Conservation (phyloP, 2,797 vertebrate genomes). For the Periparus ater region DNA sequence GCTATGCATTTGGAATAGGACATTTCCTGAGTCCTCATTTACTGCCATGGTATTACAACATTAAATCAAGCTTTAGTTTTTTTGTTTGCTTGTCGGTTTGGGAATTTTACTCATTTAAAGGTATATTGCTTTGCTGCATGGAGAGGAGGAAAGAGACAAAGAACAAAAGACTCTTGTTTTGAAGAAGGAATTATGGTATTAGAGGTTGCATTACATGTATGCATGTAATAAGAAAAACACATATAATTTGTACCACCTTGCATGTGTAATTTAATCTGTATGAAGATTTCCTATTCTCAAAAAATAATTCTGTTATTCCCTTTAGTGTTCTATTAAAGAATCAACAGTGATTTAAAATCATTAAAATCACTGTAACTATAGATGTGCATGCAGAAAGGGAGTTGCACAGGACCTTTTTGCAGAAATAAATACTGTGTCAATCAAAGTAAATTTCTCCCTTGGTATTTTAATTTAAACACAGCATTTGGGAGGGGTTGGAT, state of each 20-base stretch:
- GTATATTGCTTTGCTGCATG: neutral
- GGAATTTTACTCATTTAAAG: slow-evolving; percentile 15
- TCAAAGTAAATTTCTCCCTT: neutral
- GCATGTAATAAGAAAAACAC: neutral
- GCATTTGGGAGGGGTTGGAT: slow-evolving; percentile 8
- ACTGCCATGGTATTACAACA: neutral
- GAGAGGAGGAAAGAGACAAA: neutral
- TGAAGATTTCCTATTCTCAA: neutral
- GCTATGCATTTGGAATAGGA: slow-evolving; percentile 20
- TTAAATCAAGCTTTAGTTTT: slow-evolving; percentile 30
- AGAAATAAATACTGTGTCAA: neutral
- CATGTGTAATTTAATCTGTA: neutral
- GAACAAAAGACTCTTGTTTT: slow-evolving; percentile 11
- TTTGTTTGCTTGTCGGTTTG: slow-evolving; percentile 25
- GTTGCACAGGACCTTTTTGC: neutral
- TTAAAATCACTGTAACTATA: neutral
- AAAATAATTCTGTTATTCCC: neutral
- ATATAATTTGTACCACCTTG: neutral
- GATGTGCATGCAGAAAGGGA: neutral
- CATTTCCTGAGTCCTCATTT: slow-evolving; percentile 42
- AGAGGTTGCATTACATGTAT: neutral
- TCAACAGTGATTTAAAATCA: neutral
- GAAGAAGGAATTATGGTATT: neutral
- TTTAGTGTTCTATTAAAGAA: neutral
- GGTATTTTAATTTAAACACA: slow-evolving; percentile 14